Conservation (phyloP, 1,140 invertebrate species). For the Brachionus sp. region DNA sequence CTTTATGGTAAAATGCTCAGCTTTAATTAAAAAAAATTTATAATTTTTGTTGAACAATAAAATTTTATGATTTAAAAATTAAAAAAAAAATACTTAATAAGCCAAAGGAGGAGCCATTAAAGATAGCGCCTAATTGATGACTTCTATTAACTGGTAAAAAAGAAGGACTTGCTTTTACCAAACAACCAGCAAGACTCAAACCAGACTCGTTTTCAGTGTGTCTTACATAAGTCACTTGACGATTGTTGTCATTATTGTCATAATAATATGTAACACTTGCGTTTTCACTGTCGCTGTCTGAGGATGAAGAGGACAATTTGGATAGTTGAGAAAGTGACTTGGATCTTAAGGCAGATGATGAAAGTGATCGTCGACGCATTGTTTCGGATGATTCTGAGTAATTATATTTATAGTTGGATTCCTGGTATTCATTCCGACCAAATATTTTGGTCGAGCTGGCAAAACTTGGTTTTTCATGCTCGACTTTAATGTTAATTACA, state of each 20-base stretch:
- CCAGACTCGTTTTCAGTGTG: neutral
- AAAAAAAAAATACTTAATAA: neutral
- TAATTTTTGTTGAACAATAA: neutral
- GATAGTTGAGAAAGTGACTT: neutral
- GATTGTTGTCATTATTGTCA: neutral
- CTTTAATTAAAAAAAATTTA: neutral
- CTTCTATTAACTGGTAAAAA: slow-evolving; percentile 37
- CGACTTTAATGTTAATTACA: neutral
- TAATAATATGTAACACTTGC: slow-evolving; percentile 1
- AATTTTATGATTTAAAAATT: neutral
- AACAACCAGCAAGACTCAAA: neutral
- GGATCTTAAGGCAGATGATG: neutral
- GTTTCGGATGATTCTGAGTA: neutral
- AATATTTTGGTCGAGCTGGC: neutral
- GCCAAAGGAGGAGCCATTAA: slow-evolving; percentile 31
- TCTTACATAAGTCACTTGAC: slow-evolving; percentile 9
- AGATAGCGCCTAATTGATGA: slow-evolving; percentile 22
- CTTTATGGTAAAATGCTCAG: slow-evolving; percentile 22
- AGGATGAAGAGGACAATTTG: neutral
- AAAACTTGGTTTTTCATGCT: neutral
- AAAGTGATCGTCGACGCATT: neutral
- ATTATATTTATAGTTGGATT: neutral
- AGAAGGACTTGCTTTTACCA: slow-evolving; percentile 26
- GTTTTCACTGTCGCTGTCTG: neutral
- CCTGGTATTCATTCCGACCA: neutral